These are phyloP conservation scores for Aphelocoma californica DNA, from an alignment of 2,797 vertebrate genomes.

Conservation along the genomic window DNA sequence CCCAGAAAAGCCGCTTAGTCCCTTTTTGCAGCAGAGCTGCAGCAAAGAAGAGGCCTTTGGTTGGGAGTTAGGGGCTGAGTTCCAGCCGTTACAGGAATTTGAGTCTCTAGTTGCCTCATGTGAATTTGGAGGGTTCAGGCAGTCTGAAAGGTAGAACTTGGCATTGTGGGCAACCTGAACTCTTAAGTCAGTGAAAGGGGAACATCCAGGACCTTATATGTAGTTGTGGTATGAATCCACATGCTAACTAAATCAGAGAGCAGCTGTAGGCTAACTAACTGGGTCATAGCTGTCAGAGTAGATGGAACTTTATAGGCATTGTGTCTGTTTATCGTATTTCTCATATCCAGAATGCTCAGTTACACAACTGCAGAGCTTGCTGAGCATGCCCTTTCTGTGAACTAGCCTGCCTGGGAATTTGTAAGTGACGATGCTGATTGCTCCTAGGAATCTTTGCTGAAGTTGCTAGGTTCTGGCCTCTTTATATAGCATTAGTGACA, in stretches of 20 bases:
- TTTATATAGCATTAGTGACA: background rate
- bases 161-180: background rate
- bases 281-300: background rate
- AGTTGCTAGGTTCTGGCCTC: constrained; percentile 1
- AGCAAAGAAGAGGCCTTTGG: background rate
- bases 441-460: constrained; percentile 18
- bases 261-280: background rate
- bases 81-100: background rate
- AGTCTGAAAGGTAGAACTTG: background rate
- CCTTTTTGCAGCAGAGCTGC: background rate
- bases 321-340: background rate
- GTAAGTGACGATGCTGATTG: background rate
- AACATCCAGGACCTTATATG: background rate
- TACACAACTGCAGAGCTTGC: background rate
- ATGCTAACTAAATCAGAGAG: background rate
- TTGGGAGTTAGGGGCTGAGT: background rate
- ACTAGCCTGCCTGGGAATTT: background rate
- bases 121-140: background rate
- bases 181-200: background rate
- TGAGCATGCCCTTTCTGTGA: background rate
- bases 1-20: background rate
- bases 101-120: background rate
- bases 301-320: background rate
- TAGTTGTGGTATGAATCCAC: background rate
- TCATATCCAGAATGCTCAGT: constrained; percentile 1